Conservation (phyloP, 2,797 vertebrate genomes). For the Antennarius maculatus region DNA sequence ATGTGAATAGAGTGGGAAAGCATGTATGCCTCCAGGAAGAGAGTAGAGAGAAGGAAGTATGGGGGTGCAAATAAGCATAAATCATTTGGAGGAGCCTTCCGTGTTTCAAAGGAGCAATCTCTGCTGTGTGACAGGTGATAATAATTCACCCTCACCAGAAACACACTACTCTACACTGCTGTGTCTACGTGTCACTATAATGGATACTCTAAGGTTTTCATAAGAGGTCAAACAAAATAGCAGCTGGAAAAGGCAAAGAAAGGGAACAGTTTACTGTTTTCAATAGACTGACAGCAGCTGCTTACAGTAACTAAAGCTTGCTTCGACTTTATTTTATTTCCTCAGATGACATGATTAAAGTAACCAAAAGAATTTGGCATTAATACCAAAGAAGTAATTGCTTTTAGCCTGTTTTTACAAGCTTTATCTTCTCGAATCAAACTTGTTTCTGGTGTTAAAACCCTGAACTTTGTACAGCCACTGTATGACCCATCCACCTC, state of each 20-base stretch:
- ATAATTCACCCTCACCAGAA: conserved; percentile 32
- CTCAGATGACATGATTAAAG: not conserved
- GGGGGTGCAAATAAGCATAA: conserved; percentile 51
- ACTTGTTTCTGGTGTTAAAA: not conserved
- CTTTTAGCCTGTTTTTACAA: not conserved
- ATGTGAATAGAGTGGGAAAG: conserved; percentile 59
- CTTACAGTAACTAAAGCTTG: not conserved
- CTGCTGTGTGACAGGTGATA: conserved; percentile 58
- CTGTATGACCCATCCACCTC: too few species aligned
- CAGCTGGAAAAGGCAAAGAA: too few species aligned
- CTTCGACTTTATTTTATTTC: not conserved
- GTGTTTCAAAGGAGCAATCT: conserved; percentile 54
- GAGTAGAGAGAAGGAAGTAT: conserved; percentile 22
- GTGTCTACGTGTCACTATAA: conserved; percentile 19
- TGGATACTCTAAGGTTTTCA: conserved; percentile 14
- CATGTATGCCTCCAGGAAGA: conserved; percentile 50
- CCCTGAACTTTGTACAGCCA: not conserved
- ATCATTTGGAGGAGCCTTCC: conserved; percentile 49
- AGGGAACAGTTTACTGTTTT: not conserved
- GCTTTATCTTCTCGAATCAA: not conserved
- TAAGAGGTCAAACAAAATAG: conserved; percentile 12
- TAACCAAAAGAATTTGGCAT: not conserved
- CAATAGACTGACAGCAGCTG: not conserved
- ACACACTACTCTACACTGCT: conserved; percentile 20
- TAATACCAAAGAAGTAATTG: not conserved